phyloP scores from a whole-genome alignment of 92 coral and sea anemone genomes.

The Phymanthus crucifer region DNA sequence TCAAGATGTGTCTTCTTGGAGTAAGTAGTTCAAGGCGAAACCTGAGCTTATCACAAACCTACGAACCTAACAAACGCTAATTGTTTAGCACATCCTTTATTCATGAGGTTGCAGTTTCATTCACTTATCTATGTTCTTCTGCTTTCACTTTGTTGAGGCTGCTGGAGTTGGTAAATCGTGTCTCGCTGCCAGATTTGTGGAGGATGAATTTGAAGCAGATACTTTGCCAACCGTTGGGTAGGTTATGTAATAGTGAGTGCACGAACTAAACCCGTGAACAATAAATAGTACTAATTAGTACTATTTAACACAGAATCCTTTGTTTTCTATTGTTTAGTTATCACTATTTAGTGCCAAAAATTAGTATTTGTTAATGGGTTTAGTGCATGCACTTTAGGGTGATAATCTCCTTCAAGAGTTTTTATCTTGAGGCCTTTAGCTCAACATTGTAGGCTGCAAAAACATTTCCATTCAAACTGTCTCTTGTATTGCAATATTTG shows the following conservation, averaged over 20 bases:
- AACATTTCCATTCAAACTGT: too few relatives aligned
- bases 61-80: not conserved
- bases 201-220: slow-evolving; percentile 78
- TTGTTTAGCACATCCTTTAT: not conserved
- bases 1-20: slow-evolving; percentile 92
- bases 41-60: not conserved
- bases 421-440: too few relatives aligned
- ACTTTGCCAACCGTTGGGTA: slow-evolving; percentile 95
- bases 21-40: slow-evolving; percentile 43
- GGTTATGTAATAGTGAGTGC: slow-evolving; percentile 14
- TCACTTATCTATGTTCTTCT: not conserved
- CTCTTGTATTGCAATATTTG: too few relatives aligned
- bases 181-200: slow-evolving; percentile 90
- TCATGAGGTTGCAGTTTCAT: not conserved
- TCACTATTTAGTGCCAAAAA: too few relatives aligned
- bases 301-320: too few relatives aligned
- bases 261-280: not conserved
- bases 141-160: slow-evolving; percentile 50
- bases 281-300: too few relatives aligned
- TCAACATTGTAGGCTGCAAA: too few relatives aligned
- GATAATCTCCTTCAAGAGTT: too few relatives aligned
- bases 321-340: not conserved
- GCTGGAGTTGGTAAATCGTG: slow-evolving; percentile 99
- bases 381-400: too few relatives aligned
- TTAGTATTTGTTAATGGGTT: too few relatives aligned